Base-by-base conservation (phyloP, 2,888 invertebrate genomes). In the Hesperia comma region DNA sequence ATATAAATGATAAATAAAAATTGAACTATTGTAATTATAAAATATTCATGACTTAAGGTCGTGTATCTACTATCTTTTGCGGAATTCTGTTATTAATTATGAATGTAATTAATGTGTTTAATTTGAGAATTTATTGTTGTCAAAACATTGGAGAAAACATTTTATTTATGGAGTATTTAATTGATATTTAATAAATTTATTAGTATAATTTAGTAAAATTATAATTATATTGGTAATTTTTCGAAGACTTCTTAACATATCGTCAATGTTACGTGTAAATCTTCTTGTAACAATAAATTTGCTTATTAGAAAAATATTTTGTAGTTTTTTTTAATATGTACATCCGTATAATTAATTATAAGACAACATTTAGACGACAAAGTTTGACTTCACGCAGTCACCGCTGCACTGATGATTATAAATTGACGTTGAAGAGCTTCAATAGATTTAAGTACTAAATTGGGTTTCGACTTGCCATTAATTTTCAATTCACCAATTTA, bases 211-310 rank as follows among this genome's bases (percentile, higher is more conserved):
- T 32, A 53, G 53, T 53, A 32, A 53, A 51, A 53, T 53, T 61
- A 53, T 62, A 57, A 43, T 43, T 43, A 43, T 43, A 43, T 86
- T 77, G 73, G 83, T 85, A 78, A 86, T 85, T 86, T 84, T 87
- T 83, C 80, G 82, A 90, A 90, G 88, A 90, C 88, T 90, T 91
- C 87, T 90, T 85, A 83, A 90, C 90, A 90, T 90, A 90, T 92
- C 91, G 88, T 89, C 82, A 85, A 78, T 81, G 78, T 83, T 85
- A 87, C 84, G 84, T 90, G 87, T 88, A 87, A 85, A 81, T 79
- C 79, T 86, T 88, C 85, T 85, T 84, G 82, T 75, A 78, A 78
- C 76, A 90, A 90, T 90, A 91, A 89, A 90, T 84, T 87, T 89
- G 89, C 88, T 88, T 86, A 81, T 88, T 86, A 83, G 88, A 87